Base-by-base conservation (phyloP, 2,888 invertebrate genomes). In the Meliscaeva auricollis region DNA sequence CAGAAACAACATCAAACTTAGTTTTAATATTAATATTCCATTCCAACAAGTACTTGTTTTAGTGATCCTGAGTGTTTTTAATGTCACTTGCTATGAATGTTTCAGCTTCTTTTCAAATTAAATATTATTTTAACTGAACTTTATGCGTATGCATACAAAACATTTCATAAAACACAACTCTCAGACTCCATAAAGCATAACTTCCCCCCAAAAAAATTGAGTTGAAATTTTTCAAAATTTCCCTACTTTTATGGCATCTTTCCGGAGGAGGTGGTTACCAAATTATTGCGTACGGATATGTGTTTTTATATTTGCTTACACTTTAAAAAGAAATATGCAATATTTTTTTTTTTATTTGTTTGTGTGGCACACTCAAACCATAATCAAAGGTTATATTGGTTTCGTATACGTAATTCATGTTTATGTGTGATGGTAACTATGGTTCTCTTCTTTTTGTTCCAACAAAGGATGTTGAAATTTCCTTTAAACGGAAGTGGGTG, bases 181-280 rank as follows among this genome's bases (percentile, higher is more conserved):
- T 44, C 6, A 44, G 44, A 41, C 13, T 41, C 41, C 2, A 41
- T 13, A 41, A 13, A 41, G 41, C 13, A 26, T 17, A 48, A 17
- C 48, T 7, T 7, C 48, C 6, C 9, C 5, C 46, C 4, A 48
- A 20, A 5, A 17, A 44, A 44, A 15, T 4, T 44, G 15, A 44
- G 6, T 44, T 50, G 22, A 50, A 50, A 50, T 38, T 50, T 50
- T 7, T 3, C 20, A 11, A 15, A 50, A 50, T 22, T 50, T 50
- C 20, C 20, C 22, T 9, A 9, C 50, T 8, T 50, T 50, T 50
- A 50, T 50, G 50, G 20, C 50, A 50, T 50, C 20, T 50, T 50
- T 22, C 50, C 22, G 50, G 50, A 20, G 46, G 46, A n/a, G 44
- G 50, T 22, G 50, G 50, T 50, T 50, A 50, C 20, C 20, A 50